These are phyloP conservation scores for Trididemnum clinides DNA, from an alignment of 23 tunicate genomes.

Conservation along the genomic window DNA sequence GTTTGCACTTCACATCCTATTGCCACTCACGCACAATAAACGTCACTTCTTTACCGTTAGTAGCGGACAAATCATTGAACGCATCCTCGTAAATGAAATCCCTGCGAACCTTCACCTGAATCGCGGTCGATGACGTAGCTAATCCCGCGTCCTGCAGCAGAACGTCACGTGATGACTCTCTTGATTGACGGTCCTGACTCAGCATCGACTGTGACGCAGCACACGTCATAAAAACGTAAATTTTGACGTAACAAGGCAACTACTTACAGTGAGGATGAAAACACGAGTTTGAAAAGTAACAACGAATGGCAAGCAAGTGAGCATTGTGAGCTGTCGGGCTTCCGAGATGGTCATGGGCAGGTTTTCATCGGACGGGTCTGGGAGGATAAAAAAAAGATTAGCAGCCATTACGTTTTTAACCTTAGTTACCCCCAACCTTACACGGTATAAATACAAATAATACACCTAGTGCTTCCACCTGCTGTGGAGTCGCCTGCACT, in stretches of 20 bases:
- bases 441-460: too few species aligned
- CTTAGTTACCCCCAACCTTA: too few species aligned
- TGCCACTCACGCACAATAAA: not conserved
- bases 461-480: too few species aligned
- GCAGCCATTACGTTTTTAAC: too few species aligned
- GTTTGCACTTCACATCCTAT: not conserved
- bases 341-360: conserved; percentile 43
- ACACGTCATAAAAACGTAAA: not conserved
- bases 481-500: too few species aligned
- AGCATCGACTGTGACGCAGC: conserved; percentile 62
- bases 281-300: conserved; percentile 75
- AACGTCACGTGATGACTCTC: conserved; percentile 53
- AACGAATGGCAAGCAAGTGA: conserved; percentile 69
- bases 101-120: conserved; percentile 64
- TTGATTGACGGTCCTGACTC: conserved; percentile 59
- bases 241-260: not conserved
- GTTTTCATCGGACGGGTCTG: conserved; percentile 67
- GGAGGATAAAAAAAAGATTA: not conserved
- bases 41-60: too few species aligned
- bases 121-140: conserved; percentile 15
- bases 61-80: conserved; percentile 71
- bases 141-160: conserved; percentile 71
- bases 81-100: conserved; percentile 88
- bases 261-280: conserved; percentile 61
- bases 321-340: conserved; percentile 69